These are phyloP conservation scores for Phyllopteryx taeniolatus DNA, from an alignment of 2,113 vertebrate species.

Conservation along the genomic window DNA sequence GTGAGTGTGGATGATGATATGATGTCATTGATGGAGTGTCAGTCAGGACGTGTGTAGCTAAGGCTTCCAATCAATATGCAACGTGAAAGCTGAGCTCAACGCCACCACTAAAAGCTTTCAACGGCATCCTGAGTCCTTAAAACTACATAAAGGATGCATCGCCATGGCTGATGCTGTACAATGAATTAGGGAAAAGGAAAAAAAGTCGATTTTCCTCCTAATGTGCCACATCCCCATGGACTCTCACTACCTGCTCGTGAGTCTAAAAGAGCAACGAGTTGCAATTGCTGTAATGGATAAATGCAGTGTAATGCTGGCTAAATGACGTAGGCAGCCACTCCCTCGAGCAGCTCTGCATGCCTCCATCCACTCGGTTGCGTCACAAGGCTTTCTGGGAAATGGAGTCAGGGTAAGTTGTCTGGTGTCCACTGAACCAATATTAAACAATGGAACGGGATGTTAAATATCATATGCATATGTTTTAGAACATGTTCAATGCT, in stretches of 20 bases:
- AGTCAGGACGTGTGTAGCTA: conserved; percentile 10
- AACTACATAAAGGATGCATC: conserved; percentile 22
- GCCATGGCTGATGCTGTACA: background rate
- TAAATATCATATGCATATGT: background rate
- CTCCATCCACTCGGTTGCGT: conserved; percentile 18
- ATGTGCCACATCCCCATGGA: background rate
- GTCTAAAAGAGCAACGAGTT: background rate
- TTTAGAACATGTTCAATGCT: background rate
- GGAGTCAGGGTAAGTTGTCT: conserved; percentile 47
- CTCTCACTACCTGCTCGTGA: background rate
- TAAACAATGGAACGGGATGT: background rate
- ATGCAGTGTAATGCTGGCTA: background rate
- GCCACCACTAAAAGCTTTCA: conserved; percentile 35
- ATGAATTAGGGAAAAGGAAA: background rate
- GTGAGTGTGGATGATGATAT: background rate
- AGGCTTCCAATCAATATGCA: conserved; percentile 50
- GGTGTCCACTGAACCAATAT: background rate
- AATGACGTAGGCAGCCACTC: conserved; percentile 43
- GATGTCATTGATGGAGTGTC: background rate
- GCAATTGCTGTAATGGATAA: background rate
- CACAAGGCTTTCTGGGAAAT: conserved; percentile 60
- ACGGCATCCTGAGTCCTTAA: conserved; percentile 33
- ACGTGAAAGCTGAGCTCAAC: conserved; percentile 28
- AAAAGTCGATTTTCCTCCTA: conserved; percentile 23
- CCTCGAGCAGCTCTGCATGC: conserved; percentile 50